These are phyloP conservation scores for Sebastes melanostomus DNA, from an alignment of 2,797 vertebrate genomes.

Conservation along the genomic window DNA sequence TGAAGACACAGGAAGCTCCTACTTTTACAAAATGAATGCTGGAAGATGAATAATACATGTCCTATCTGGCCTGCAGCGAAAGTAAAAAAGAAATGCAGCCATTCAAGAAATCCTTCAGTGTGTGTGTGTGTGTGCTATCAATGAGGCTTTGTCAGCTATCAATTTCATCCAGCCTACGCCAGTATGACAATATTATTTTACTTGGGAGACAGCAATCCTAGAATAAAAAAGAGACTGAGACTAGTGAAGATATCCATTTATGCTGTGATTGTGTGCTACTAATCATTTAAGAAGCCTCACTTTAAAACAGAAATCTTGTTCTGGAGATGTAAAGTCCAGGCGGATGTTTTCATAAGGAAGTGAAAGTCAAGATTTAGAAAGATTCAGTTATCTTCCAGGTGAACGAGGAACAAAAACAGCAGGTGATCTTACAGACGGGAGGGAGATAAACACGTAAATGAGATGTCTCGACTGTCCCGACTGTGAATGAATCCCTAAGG, in stretches of 20 bases:
- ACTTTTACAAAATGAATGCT: not conserved
- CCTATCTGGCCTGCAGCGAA: not conserved
- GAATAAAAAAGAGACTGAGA: not conserved
- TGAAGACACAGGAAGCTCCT: not conserved
- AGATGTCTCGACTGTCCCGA: not conserved
- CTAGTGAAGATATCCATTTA: no score
- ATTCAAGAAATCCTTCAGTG: not conserved
- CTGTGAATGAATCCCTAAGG: not conserved
- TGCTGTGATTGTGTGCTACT: not conserved
- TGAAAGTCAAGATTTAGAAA: not conserved
- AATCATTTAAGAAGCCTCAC: not conserved
- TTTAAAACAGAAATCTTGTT: not conserved
- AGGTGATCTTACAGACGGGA: not conserved
- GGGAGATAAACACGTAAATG: not conserved
- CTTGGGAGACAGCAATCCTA: not conserved
- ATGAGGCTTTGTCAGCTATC: conserved; percentile 6
- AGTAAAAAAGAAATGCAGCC: not conserved
- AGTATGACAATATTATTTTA: not conserved
- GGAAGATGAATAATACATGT: conserved; percentile 19
- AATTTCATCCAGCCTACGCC: not conserved
- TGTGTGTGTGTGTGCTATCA: not conserved
- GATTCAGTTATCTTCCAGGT: not conserved
- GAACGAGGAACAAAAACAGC: not conserved
- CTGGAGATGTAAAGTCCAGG: not conserved
- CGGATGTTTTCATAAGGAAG: not conserved